Conservation (phyloP, 2,888 invertebrate genomes). For the Nesidiocoris tenuis region DNA sequence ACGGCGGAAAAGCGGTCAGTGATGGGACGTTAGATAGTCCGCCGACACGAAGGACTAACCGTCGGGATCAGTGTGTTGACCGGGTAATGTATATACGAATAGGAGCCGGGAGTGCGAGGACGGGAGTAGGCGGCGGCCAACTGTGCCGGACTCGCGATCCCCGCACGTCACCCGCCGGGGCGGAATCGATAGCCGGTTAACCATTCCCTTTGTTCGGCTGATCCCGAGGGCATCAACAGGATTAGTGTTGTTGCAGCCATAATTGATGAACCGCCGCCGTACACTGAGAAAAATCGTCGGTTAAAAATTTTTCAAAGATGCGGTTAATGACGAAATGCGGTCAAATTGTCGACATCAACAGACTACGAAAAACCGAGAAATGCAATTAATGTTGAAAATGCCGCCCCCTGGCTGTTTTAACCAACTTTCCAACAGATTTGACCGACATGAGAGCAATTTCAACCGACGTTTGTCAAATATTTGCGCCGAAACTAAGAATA, state of each 20-base stretch:
- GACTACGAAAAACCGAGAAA: no score
- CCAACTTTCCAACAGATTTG: no score
- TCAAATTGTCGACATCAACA: no score
- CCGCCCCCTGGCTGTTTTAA: no score
- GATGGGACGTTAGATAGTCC: background rate
- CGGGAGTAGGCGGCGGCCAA: background rate
- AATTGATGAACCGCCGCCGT: constrained; percentile 13
- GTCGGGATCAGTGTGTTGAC: constrained; percentile 3
- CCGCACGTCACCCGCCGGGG: background rate
- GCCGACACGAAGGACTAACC: background rate
- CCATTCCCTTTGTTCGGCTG: constrained; percentile 29
- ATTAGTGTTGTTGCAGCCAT: constrained; percentile 25
- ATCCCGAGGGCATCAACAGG: constrained; percentile 14
- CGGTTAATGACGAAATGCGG: no score
- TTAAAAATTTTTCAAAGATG: no score
- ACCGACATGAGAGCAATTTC: no score
- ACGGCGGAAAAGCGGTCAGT: background rate
- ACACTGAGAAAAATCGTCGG: no score
- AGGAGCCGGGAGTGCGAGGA: no score
- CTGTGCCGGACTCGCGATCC: background rate
- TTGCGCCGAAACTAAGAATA: no score
- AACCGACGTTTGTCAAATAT: no score
- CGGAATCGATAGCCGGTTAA: constrained; percentile 12
- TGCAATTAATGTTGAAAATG: no score
- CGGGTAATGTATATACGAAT: constrained; percentile 12